A percentile compares a stretch with the other conserved stretches of the same genome.
These are phyloP conservation scores for Epiblema foenella DNA, from an alignment of 2,888 invertebrate species.

Conservation along the genomic window DNA sequence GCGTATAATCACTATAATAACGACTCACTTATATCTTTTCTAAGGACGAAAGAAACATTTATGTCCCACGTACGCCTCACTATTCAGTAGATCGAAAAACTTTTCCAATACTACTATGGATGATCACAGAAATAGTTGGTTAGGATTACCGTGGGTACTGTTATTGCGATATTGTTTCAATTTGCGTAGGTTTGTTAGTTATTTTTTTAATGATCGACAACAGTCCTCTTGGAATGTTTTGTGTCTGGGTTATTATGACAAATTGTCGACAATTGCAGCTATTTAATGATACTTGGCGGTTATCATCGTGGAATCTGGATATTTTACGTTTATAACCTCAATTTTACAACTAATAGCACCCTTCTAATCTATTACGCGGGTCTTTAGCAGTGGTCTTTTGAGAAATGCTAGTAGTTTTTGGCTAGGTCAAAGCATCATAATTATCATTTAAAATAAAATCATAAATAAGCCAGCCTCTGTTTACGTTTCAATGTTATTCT, in stretches of 20 bases:
- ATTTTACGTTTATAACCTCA: too few relatives aligned
- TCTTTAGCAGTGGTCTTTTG: too few relatives aligned
- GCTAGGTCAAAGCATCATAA: too few relatives aligned
- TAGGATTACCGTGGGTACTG: conserved; percentile 64
- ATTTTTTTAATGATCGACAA: conserved; percentile 30
- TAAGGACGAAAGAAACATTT: conserved; percentile 52
- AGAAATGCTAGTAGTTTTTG: too few relatives aligned
- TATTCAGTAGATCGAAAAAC: conserved; percentile 80
- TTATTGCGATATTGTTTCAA: conserved; percentile 63
- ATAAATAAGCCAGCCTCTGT: too few relatives aligned
- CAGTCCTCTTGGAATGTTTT: conserved; percentile 4
- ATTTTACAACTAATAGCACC: too few relatives aligned
- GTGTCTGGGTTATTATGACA: neutral
- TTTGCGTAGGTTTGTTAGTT: conserved; percentile 48
- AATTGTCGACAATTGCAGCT: too few relatives aligned
- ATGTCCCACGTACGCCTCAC: conserved; percentile 75
- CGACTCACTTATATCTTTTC: conserved; percentile 4
- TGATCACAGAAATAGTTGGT: conserved; percentile 78
- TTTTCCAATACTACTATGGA: conserved; percentile 78
- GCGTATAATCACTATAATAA: neutral
- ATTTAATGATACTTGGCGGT: too few relatives aligned
- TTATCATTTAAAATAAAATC: too few relatives aligned
- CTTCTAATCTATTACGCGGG: too few relatives aligned
- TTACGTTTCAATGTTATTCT: too few relatives aligned
- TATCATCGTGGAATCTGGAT: too few relatives aligned